phyloP scores from a whole-genome alignment of 2,888 invertebrate genomes.

The Cosmopolites sordidus region DNA sequence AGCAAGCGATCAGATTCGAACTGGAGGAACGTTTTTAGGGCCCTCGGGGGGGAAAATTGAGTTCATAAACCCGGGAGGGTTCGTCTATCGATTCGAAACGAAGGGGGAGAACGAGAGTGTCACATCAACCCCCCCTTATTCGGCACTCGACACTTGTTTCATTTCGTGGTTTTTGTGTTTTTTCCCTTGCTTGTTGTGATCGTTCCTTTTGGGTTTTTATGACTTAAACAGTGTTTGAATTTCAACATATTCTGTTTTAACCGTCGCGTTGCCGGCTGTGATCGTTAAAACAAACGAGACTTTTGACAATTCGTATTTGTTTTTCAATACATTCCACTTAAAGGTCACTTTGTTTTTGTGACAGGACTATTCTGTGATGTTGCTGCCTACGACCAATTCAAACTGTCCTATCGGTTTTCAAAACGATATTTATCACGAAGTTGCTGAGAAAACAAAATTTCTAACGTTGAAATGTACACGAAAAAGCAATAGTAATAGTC shows the following conservation, averaged over 20 bases:
- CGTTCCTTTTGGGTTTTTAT: no score
- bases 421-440: constrained; percentile 20
- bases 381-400: constrained; percentile 21
- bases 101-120: background rate
- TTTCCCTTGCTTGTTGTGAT: no score
- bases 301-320: no score
- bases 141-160: background rate
- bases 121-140: background rate
- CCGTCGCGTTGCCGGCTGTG: no score
- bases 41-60: background rate
- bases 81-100: background rate
- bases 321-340: no score
- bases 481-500: constrained; percentile 32
- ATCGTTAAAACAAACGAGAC: no score
- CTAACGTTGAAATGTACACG: constrained; percentile 41
- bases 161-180: no score
- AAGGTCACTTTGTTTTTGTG: background rate
- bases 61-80: background rate
- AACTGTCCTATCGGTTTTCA: constrained; percentile 23
- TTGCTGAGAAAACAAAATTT: constrained; percentile 41
- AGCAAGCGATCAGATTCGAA: background rate
- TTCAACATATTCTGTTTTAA: no score
- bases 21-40: background rate
- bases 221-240: no score
- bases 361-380: constrained; percentile 3